Percentiles rank a stretch among this genome's conserved stretches.
Evolutionary conservation across 2,797 vertebrate genomes (phyloP).

Genomic region (Rhynchotus rufescens): DNA sequence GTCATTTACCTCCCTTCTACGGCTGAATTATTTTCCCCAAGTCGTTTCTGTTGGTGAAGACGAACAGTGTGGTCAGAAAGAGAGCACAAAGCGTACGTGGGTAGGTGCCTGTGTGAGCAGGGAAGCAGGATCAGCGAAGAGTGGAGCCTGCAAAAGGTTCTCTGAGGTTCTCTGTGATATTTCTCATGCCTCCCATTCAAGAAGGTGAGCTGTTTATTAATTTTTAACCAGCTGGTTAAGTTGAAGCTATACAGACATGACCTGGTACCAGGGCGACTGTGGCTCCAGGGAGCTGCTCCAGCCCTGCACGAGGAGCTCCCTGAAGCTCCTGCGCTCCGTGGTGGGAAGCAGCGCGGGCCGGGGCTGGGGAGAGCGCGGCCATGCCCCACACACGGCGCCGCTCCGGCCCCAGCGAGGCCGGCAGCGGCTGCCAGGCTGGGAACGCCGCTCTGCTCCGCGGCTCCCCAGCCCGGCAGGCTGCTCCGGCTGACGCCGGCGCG

Average conservation of each 20-base stretch:
- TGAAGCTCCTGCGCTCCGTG: no score
- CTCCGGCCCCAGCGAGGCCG: neutral
- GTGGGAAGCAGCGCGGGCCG: no score
- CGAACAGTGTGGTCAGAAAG: neutral
- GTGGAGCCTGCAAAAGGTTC: neutral
- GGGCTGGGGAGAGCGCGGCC: neutral
- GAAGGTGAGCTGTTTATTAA: conserved; percentile 4
- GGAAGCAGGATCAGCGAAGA: neutral
- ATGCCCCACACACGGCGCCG: neutral
- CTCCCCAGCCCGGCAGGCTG: neutral
- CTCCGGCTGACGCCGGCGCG: neutral
- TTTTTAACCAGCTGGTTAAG: conserved; percentile 31
- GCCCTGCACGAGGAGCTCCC: neutral
- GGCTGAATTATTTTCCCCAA: conserved; percentile 6
- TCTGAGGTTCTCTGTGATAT: neutral
- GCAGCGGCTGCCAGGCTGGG: fast-evolving
- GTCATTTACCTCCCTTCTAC: conserved; percentile 36
- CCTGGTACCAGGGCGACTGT: neutral
- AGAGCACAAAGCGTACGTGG: neutral
- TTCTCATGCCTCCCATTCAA: neutral
- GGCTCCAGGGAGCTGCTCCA: neutral
- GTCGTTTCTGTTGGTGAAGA: neutral
- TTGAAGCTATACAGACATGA: neutral
- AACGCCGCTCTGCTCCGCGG: neutral
- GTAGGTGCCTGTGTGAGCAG: fast-evolving